Percentiles rank a stretch among this genome's conserved stretches.
Conservation (phyloP, 2,797 vertebrate genomes). For the Ctenosaura bakeri region DNA sequence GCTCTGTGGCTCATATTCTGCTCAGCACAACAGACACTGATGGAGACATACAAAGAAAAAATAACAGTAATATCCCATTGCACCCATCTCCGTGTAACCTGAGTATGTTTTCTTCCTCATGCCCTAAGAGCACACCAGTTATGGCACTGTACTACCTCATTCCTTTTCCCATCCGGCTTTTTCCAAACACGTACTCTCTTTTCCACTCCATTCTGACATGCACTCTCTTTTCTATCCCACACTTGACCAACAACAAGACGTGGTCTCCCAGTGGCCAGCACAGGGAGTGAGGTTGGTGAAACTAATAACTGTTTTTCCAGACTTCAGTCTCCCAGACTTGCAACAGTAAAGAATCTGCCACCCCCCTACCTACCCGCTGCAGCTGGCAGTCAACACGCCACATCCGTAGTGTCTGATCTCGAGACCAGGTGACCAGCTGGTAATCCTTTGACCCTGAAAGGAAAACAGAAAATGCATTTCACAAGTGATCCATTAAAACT, state of each 20-base stretch:
- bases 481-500: background rate
- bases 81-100: background rate
- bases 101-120: background rate
- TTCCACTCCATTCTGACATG: background rate
- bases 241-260: too few species aligned
- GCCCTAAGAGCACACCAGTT: background rate
- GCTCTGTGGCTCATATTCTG: background rate
- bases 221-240: background rate
- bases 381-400: constrained; percentile 98
- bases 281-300: too few species aligned
- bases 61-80: too few species aligned
- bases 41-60: too few species aligned
- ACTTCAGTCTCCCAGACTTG: background rate
- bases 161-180: too few species aligned
- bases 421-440: constrained; percentile 96
- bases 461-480: constrained; percentile 37
- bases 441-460: constrained; percentile 92
- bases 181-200: background rate
- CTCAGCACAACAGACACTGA: too few species aligned
- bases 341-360: background rate
- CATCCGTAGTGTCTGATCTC: constrained; percentile 96
- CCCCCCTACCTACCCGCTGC: constrained; percentile 87
- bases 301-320: background rate
- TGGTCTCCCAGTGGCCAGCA: too few species aligned
- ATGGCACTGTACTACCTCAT: background rate